Conservation (phyloP, 2,797 vertebrate species). For the Trachurus trachurus region DNA sequence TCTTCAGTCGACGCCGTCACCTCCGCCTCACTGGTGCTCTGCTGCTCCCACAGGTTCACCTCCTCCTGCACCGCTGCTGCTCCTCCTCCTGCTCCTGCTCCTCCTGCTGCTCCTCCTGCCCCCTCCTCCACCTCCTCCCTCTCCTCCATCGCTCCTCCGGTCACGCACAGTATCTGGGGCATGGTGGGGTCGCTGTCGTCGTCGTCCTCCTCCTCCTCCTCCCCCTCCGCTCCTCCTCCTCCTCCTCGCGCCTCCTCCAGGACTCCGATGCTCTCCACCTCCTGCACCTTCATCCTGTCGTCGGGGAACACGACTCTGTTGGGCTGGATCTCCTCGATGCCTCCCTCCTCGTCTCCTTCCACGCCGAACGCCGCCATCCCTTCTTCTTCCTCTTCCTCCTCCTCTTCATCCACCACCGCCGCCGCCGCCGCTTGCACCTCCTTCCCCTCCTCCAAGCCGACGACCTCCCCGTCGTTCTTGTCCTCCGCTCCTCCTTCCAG, state of each 20-base stretch:
- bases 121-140: constrained; percentile 57
- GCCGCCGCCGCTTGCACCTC: constrained; percentile 72
- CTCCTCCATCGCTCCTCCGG: constrained; percentile 74
- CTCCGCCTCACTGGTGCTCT: constrained; percentile 46
- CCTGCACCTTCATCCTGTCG: constrained; percentile 82
- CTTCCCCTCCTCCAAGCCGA: constrained; percentile 74
- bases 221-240: too few relatives aligned
- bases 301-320: constrained; percentile 70
- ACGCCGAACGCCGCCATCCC: constrained; percentile 60
- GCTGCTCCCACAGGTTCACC: constrained; percentile 34
- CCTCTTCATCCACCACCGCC: constrained; percentile 38
- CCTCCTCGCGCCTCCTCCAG: constrained; percentile 81
- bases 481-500: constrained; percentile 78
- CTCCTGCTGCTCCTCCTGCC: background rate
- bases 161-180: constrained; percentile 84
- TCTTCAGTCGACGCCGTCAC: constrained; percentile 38
- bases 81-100: background rate
- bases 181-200: constrained; percentile 72
- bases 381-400: too few relatives aligned
- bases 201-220: constrained; percentile 64
- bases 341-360: constrained; percentile 76
- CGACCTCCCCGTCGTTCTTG: constrained; percentile 55
- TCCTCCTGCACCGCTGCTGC: constrained; percentile 57
- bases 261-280: constrained; percentile 86
- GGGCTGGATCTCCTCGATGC: constrained; percentile 82